Evolutionary conservation across 35 echinoderm and acorn worm genomes (phyloP), one percentile per base, ranked within the genome.

Genomic region (Eucidaris tribuloides): DNA sequence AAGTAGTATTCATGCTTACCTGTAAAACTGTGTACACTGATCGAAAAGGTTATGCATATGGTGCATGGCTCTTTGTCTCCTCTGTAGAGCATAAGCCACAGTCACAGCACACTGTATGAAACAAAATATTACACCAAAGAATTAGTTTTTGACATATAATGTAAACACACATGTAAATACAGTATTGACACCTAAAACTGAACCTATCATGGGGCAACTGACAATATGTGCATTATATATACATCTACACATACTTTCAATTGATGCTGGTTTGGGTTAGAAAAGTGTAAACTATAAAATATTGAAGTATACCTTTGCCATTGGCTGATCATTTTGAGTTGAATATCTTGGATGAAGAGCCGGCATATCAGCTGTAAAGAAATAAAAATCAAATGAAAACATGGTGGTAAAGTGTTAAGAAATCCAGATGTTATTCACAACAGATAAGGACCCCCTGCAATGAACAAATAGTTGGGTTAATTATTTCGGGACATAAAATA

Each of bases 291-390:
- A 59, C 30, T 5, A 59, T 1, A 59, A 2, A 0, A 37, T 82
- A 27, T 7, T 38, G 42, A 46, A 40, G 44, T 31, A 24, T 83
- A 94, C 93, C 84, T 96, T 96, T 42, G 93, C 89, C 20, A 80
- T 30, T 31, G 89, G 78, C 5, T 80, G 63, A 59, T 96, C 93
- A 48, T 78, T 84, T 30, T 91, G 83, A 5, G 90, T 58, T 34
- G 84, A 91, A 62, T 87, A 96, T 46, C 78, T 54, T 30, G 84
- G 77, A 5, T 62, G 63, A 30, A 85, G 61, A 31, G 70, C 85
- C 40, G 88, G 83, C 31, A 89, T 78, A 7, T 42, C 83, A 18
- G 93, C 93, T 96, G 61, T 39, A 91, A 93, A 29, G 32, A 42
- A 72, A 63, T 25, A 78, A 78, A 31, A 56, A 71, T 61, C 44